Evolutionary conservation across 1,140 invertebrate species (phyloP).

Genomic region (Eumeta japonica): DNA sequence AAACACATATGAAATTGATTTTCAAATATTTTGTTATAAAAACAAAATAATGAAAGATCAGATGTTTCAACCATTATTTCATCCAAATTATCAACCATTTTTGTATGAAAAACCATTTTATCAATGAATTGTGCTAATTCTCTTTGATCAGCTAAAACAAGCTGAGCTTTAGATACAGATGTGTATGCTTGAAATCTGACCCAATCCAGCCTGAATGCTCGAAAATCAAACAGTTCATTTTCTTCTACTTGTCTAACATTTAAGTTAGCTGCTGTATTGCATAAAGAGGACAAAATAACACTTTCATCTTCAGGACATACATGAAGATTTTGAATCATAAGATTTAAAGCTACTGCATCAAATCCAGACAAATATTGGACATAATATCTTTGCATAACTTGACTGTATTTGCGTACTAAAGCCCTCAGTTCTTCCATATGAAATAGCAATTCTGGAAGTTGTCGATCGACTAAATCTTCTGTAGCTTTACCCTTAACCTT

Average conservation of each 20-base stretch:
- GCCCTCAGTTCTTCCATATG: slow-evolving; percentile 97
- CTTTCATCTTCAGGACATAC: slow-evolving; percentile 93
- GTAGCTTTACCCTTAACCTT: slow-evolving; percentile 82
- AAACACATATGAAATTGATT: slow-evolving; percentile 98
- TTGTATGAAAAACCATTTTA: slow-evolving; percentile 94
- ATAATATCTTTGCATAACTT: slow-evolving; percentile 97
- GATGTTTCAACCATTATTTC: slow-evolving; percentile 95
- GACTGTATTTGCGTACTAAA: slow-evolving; percentile 89
- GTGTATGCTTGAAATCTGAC: slow-evolving; percentile 94
- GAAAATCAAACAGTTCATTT: slow-evolving; percentile 94
- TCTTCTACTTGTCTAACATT: slow-evolving; percentile 96
- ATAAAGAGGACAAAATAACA: slow-evolving; percentile 89
- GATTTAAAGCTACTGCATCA: slow-evolving; percentile 89
- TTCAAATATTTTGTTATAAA: slow-evolving; percentile 96
- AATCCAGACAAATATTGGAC: slow-evolving; percentile 95
- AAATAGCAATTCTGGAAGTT: slow-evolving; percentile 95
- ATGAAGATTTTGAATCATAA: slow-evolving; percentile 85
- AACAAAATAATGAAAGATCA: slow-evolving; percentile 96
- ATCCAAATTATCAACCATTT: slow-evolving; percentile 98
- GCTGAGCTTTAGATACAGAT: slow-evolving; percentile 78
- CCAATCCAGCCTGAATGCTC: slow-evolving; percentile 95
- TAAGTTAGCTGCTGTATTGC: slow-evolving; percentile 82
- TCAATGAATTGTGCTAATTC: slow-evolving; percentile 91
- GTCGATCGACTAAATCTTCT: slow-evolving; percentile 89
- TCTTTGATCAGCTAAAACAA: slow-evolving; percentile 83